Conservation (phyloP, 2,113 vertebrate species). For the Cheilinus undulatus region DNA sequence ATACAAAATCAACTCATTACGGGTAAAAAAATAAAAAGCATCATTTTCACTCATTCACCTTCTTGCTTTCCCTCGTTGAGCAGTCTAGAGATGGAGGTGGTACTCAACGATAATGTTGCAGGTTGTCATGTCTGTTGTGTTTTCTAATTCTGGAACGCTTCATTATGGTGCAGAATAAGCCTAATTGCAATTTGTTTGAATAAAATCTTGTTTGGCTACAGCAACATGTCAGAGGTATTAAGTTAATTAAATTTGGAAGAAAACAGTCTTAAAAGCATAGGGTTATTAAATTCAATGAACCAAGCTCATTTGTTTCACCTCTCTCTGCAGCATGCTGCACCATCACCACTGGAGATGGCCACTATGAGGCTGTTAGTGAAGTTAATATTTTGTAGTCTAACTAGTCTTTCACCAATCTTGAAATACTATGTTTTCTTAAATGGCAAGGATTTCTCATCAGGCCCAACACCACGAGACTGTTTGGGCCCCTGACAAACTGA, state of each 20-base stretch:
- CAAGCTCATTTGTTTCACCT: not conserved
- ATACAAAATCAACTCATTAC: conserved; percentile 20
- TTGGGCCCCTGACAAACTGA: too few species aligned
- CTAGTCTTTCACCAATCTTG: too few species aligned
- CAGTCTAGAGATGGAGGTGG: not conserved
- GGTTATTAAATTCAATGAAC: not conserved
- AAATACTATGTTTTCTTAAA: too few species aligned
- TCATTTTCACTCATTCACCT: conserved; percentile 17
- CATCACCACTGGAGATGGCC: too few species aligned
- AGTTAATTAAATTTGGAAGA: not conserved
- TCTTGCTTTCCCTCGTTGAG: conserved; percentile 41
- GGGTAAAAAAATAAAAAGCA: too few species aligned
- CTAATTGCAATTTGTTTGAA: not conserved
- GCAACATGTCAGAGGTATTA: not conserved
- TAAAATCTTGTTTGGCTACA: not conserved
- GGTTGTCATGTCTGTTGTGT: conserved; percentile 2
- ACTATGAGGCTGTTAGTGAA: too few species aligned
- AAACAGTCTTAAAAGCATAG: not conserved
- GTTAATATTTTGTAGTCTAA: too few species aligned
- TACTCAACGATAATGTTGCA: conserved; percentile 14
- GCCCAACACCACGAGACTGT: too few species aligned
- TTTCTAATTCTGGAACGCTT: conserved; percentile 3
- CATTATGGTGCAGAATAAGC: conserved; percentile 3
- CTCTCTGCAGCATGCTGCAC: too few species aligned
- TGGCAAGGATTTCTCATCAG: too few species aligned